Base-by-base conservation (phyloP, 2,797 vertebrate species). In the Psittacula derbiana region DNA sequence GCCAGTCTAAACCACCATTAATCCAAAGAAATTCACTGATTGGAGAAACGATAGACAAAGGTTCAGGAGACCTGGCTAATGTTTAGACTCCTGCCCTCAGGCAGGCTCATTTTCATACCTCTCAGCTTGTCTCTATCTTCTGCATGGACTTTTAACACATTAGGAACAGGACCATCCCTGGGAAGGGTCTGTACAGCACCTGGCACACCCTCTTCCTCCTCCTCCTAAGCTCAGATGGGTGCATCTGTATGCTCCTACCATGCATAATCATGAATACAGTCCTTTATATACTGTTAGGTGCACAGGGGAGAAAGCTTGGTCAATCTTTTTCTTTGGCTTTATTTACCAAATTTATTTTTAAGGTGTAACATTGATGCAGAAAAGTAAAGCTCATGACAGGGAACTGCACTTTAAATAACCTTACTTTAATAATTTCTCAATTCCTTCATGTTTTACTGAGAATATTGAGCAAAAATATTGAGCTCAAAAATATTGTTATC, bases 101-200 rank as follows among this genome's bases (percentile, higher is more conserved):
- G 46, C 38, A 57, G 73, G 28, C 17, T 91, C 57, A 49, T 40
- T 86, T 78, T 81, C 74, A 44, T 57, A 61, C 52, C 17, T 74
- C n/a, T 33, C 76, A 74, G n/a, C 65, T 64, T 30, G 10, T 67
- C 70, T 67, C 43, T 64, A 4, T 41, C 65, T 72, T 91, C 44
- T 75, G 13, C 41, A 65, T 40, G 0, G 1, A 28, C 44, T 86
- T 5, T 21, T 18, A 70, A 60, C 11, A 25, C 1, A 2, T 4
- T 7, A 25, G 40, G 40, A 50, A 19, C n/a, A 76, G 46, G 30
- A 66, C 36, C 15, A 50, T 50, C 8, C 8, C 47, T n/a, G 31
- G 53, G 50, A 62, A 88, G 6, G 10, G 23, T 62, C 60, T 70
- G 50, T 58, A 58, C 8, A 44, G 33, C 14, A 41, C 15, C 46